Percentiles rank a stretch among this genome's conserved stretches.
Conservation (phyloP, 2,797 vertebrate genomes). For the Diglossa cyanea region DNA sequence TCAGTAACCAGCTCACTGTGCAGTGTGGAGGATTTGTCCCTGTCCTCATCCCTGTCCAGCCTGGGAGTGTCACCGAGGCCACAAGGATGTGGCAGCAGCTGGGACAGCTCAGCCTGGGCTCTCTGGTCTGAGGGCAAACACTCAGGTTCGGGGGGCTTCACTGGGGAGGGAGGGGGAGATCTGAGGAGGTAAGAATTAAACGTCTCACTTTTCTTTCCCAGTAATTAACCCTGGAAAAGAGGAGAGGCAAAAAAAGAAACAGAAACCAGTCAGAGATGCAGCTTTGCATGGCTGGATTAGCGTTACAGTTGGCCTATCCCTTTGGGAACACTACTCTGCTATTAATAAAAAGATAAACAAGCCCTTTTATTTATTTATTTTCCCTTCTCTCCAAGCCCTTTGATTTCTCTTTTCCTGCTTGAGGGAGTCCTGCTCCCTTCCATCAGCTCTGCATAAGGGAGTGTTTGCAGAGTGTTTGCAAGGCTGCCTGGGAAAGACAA, state of each 20-base stretch:
- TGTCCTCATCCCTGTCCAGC: background rate
- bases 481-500: background rate
- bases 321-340: conserved; percentile 35
- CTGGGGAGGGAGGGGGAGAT: background rate
- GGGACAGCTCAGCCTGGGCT: background rate
- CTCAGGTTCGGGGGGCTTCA: background rate
- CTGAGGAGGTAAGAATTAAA: background rate
- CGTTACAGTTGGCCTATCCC: conserved; percentile 46
- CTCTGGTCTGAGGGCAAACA: background rate
- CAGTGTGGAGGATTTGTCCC: background rate
- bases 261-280: background rate
- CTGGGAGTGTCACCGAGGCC: background rate
- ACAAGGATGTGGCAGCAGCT: background rate
- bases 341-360: conserved; percentile 67
- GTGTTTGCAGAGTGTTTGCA: background rate
- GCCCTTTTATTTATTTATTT: conserved; percentile 59
- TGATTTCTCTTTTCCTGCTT: conserved; percentile 53
- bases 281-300: conserved; percentile 35
- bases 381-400: background rate
- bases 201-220: background rate
- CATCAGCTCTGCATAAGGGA: background rate
- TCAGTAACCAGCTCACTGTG: background rate
- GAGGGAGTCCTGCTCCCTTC: conserved; percentile 9
- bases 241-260: background rate
- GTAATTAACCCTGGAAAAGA: conserved; percentile 42